Base-by-base conservation (phyloP, 2,113 vertebrate genomes). In the Patagioenas fasciata region DNA sequence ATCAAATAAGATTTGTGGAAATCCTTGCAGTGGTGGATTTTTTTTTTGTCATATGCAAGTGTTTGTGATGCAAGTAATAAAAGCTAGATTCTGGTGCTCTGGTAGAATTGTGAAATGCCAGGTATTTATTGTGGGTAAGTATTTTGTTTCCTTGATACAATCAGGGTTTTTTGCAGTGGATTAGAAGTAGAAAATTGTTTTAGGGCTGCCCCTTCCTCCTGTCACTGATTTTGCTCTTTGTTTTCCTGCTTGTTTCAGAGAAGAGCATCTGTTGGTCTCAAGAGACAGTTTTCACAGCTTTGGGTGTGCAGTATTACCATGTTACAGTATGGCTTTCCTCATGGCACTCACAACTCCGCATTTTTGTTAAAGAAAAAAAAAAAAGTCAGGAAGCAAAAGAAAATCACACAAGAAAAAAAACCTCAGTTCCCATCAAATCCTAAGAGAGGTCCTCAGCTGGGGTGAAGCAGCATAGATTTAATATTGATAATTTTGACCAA, bases 401-500 rank as follows among this genome's bases (percentile, higher is more conserved):
- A 64, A 91, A 50, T 47, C 18, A 64, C 23, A 15, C 2, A 38
- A 65, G 44, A 47, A 23, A 61, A 65, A 91, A 78, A 4, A 70
- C 29, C 3, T 29, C 26, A 36, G 8, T 44, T 15, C 10, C 12
- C 5, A 21, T 73, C 26, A 93, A 81, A 79, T 57, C 10, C 19
- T 62, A 23, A 47, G 8, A 69, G 10, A 65, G 1, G 3, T 47
- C 25, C 36, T 85, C 38, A 74, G 11, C 6, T 54, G 5, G 19
- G 80, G 23, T n/a, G 65, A 82, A 83, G 15, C 4, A 36, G 5
- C 15, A 16, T 42, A n/a, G 31, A n/a, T 62, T 85, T 85, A 70
- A 42, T 82, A 47, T 12, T 80, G 31, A 20, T 66, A 92, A n/a
- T 56, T 95, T 86, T 86, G 92, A 19, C 7, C 36, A 69, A 13